Evolutionary conservation across 1,140 invertebrate species (phyloP).

Genomic region (Aphis craccivora): DNA sequence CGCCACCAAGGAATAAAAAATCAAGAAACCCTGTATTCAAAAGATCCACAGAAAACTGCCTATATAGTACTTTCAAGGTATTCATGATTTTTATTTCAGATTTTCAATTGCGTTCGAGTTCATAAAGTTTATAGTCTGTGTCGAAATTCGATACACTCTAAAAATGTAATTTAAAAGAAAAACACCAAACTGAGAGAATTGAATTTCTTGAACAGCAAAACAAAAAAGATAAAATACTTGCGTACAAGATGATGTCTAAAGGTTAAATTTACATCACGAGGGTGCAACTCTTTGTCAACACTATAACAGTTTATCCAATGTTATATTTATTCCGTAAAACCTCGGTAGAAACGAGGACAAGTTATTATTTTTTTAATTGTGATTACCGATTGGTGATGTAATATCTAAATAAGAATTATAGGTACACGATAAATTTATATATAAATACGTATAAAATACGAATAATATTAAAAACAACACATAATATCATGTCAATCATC

Average conservation of each 20-base stretch:
- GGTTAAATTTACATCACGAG: not conserved
- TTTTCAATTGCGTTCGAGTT: slow-evolving; percentile 5
- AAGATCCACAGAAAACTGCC: not conserved
- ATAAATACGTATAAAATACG: too few relatives aligned
- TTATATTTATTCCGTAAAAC: not conserved
- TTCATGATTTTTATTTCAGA: not conserved
- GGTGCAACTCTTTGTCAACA: not conserved
- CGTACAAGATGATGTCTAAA: not conserved
- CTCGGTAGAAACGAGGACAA: not conserved
- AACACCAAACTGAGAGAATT: not conserved
- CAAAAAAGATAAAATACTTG: not conserved
- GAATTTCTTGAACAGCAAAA: not conserved
- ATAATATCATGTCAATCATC: not conserved
- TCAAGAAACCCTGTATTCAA: not conserved
- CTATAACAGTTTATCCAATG: not conserved
- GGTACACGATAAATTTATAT: too few relatives aligned
- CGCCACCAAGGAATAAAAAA: not conserved
- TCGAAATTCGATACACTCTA: slow-evolving; percentile 25
- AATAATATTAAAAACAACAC: not conserved
- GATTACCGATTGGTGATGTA: not conserved
- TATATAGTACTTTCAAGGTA: not conserved
- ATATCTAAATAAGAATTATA: not conserved
- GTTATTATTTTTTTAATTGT: not conserved
- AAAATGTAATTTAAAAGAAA: slow-evolving; percentile 34
- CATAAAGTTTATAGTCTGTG: not conserved